Evolutionary conservation across 2,113 vertebrate species (phyloP), one percentile per base, ranked within the genome.

Genomic region (Misgurnus anguillicaudatus): DNA sequence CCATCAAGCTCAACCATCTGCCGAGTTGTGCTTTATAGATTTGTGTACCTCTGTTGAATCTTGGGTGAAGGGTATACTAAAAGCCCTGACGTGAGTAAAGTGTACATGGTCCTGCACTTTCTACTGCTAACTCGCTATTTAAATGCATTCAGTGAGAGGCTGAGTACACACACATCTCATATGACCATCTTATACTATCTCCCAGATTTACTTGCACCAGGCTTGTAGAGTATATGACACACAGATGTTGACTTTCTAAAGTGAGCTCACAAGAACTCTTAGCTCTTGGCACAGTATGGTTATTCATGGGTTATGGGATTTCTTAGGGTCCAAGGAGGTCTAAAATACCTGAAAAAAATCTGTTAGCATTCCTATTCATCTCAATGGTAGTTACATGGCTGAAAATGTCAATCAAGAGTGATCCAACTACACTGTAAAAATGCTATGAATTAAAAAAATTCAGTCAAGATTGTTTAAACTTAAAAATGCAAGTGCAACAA

Each of bases 61-160:
- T 42, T 53, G 61, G 61, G 48, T n/a, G 36, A 38, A 69, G 55
- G 63, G 9, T 70, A 66, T 47, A 36, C 19, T 47, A 66, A 62
- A 57, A 41, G 69, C 41, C 42, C 17, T 62, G 62, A 48, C 58
- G 42, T 68, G 64, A 67, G 55, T 60, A 53, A 60, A 69, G 60
- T 57, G 48, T 48, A 66, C 58, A 74, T 58, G 39, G 70, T 8
- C 19, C 48, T 55, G 38, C 61, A 55, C 11, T 73, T 38, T 21
- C 5, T n/a, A 71, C 4, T n/a, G 19, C 8, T 66, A 77, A 39
- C 31, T 77, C 75, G 16, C 75, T 41, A 38, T 53, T 53, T 6
- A 76, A 38, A 63, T 3, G 13, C 8, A 39, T 45, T 45, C 19
- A n/a, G 53, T 3, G 4, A 47, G 21, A 14, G 4, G 11, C 19